Conservation (phyloP, 2,113 vertebrate species). For the Hypanus sabinus region DNA sequence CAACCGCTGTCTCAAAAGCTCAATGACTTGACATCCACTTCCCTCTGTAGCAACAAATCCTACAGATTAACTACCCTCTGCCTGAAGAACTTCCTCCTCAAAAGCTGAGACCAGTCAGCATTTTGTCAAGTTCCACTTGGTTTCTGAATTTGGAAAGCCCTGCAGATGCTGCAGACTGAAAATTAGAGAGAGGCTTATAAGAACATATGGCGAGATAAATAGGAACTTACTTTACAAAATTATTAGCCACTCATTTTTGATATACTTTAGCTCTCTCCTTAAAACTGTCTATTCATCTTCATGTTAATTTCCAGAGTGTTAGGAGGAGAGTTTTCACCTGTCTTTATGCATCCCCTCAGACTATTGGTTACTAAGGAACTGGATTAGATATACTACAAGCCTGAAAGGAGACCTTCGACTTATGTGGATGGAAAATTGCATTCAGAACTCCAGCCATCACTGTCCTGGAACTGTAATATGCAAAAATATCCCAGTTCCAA, state of each 20-base stretch:
- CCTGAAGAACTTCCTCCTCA: no score
- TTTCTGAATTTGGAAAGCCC: slow-evolving; percentile 43
- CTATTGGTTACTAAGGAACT: no score
- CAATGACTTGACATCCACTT: no score
- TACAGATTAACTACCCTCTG: no score
- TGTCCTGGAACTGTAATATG: background rate
- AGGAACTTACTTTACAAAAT: background rate
- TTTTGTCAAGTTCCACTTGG: slow-evolving; percentile 46
- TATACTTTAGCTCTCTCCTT: background rate
- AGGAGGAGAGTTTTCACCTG: background rate
- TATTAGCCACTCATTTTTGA: background rate
- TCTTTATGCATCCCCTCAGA: background rate
- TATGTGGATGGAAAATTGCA: background rate
- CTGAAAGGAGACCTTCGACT: background rate
- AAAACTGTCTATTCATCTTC: no score
- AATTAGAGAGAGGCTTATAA: background rate
- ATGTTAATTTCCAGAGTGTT: background rate
- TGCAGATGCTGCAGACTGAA: slow-evolving; percentile 44
- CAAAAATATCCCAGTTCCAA: background rate
- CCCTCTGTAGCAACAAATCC: no score
- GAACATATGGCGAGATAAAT: background rate
- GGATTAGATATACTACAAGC: background rate
- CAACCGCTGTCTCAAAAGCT: no score
- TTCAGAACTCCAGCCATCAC: background rate
- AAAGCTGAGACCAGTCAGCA: slow-evolving; percentile 40